These are phyloP conservation scores for Heliocidaris tuberculata DNA, from an alignment of 35 echinoderm and acorn worm species.

Conservation along the genomic window DNA sequence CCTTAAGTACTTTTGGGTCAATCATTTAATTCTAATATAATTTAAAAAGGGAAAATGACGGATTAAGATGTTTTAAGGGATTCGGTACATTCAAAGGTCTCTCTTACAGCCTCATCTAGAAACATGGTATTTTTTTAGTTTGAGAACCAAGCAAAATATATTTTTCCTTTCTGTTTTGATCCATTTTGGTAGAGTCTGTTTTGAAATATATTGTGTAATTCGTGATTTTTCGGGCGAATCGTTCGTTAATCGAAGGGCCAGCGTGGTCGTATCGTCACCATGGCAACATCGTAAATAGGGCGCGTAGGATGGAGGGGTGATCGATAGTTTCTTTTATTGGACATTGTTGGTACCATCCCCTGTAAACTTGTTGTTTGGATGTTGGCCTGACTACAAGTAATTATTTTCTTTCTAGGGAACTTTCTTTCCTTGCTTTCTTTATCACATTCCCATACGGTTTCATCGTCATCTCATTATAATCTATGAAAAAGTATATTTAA, in stretches of 20 bases:
- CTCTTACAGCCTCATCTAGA: background rate
- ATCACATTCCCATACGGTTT: background rate
- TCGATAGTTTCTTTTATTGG: slow-evolving; percentile 21
- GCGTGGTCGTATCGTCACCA: background rate
- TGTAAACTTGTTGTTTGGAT: background rate
- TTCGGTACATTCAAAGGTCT: background rate
- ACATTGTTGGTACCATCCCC: background rate
- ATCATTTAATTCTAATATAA: background rate
- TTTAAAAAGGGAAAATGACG: background rate
- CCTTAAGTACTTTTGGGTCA: background rate
- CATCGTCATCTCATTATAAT: background rate
- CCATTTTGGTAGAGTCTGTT: background rate
- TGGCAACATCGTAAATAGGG: slow-evolving; percentile 18
- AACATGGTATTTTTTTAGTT: background rate
- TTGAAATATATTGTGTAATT: background rate
- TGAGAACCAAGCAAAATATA: background rate
- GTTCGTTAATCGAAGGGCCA: background rate
- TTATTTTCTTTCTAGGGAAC: background rate
- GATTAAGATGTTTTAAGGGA: background rate
- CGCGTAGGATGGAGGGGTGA: background rate
- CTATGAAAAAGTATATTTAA: background rate
- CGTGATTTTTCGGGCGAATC: background rate
- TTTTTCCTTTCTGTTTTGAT: background rate
- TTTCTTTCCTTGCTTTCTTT: background rate
- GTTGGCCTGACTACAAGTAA: background rate